Evolutionary conservation across 2,797 vertebrate species (phyloP).

Genomic region (Cryptoblepharus egeriae): DNA sequence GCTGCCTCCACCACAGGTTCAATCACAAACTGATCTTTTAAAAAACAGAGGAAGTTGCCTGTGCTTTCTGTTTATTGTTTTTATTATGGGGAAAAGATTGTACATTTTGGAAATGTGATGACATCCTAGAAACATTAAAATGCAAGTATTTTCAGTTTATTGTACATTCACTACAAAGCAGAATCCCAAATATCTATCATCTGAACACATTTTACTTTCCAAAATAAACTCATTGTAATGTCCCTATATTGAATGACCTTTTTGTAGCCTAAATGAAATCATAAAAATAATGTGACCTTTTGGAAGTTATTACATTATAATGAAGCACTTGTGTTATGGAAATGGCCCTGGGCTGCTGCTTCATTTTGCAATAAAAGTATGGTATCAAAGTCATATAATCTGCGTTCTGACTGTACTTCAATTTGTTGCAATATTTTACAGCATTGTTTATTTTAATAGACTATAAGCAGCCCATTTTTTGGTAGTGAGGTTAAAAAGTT

Average conservation of each 20-base stretch:
- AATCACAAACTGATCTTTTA: background rate
- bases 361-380: background rate
- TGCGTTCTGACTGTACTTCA: background rate
- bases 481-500: background rate
- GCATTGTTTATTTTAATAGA: slow-evolving; percentile 10
- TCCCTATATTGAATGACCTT: slow-evolving; percentile 15
- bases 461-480: slow-evolving; percentile 6
- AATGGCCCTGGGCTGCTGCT: background rate
- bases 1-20: background rate
- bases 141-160: background rate
- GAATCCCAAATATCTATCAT: background rate
- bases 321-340: slow-evolving; percentile 19
- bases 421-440: slow-evolving; percentile 1
- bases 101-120: background rate
- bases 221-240: slow-evolving; percentile 30
- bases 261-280: slow-evolving; percentile 32
- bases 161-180: background rate
- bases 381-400: background rate
- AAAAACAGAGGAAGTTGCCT: background rate
- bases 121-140: background rate
- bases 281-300: slow-evolving; percentile 39
- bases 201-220: background rate
- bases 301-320: slow-evolving; percentile 29
- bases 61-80: background rate
- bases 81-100: background rate